A percentile compares a stretch with the other conserved stretches of the same genome.
phyloP scores from a whole-genome alignment of 2,113 vertebrate genomes.

The Enhydra lutris region DNA sequence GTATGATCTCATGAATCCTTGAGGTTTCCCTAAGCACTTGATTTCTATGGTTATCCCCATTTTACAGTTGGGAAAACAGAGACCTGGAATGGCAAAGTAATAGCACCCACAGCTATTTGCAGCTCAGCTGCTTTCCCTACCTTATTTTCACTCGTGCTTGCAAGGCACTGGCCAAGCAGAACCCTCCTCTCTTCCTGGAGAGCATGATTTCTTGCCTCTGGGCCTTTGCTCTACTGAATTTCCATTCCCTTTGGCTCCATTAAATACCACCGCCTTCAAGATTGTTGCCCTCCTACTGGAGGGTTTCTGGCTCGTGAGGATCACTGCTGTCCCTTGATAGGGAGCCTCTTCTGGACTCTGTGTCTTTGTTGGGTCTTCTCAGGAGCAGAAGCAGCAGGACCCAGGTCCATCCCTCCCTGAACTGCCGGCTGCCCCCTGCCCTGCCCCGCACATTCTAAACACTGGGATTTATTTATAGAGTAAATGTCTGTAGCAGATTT shows the following conservation, averaged over 20 bases:
- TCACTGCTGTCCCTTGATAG: not conserved
- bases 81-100: not conserved
- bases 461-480: not conserved
- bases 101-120: accelerated
- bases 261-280: not conserved
- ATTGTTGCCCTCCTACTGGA: not conserved
- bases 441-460: not conserved
- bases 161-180: not conserved
- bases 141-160: accelerated
- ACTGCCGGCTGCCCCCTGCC: not conserved
- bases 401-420: not conserved
- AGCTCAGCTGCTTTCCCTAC: not conserved
- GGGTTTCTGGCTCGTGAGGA: not conserved
- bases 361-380: not conserved
- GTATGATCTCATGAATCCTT: not conserved
- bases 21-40: not conserved
- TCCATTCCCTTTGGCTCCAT: not conserved
- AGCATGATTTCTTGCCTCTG: not conserved
- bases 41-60: not conserved
- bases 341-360: not conserved
- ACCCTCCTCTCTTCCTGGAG: not conserved
- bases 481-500: not conserved
- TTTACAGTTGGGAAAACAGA: not conserved
- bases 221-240: not conserved
- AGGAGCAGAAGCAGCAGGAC: not conserved